Evolutionary conservation across 2,797 vertebrate species (phyloP), one percentile per base, ranked within the genome.

Genomic region (Enteromius anoplus): DNA sequence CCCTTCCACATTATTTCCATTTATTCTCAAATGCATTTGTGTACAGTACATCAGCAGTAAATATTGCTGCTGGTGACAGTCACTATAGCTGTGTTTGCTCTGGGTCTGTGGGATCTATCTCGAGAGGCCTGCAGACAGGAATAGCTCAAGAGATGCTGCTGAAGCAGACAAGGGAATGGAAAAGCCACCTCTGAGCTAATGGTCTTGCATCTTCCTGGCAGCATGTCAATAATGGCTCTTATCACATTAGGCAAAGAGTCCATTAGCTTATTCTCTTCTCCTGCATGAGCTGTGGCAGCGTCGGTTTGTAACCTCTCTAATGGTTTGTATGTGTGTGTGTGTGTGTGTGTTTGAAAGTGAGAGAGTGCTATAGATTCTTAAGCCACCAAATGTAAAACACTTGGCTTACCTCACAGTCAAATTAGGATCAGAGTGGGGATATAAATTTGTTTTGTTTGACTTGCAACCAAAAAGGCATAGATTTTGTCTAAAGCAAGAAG

Each of bases 221-320:
- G 96, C 96, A 96, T 97, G 96, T 99, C 97, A 98, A 96, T 98
- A 99, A 97, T 96, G 95, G 94, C 95, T 97, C 95, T 98, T 97
- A 98, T 99, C 97, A 96, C 96, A 97, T 98, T 99, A 98, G 97
- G 96, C 96, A 96, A 95, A 96, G 95, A 97, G 95, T 95, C 97
- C 97, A 98, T 98, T 99, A 98, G 95, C 95, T 96, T 96, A 96
- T 97, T 96, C 95, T 96, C 94, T 93, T 95, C 87, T 90, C 91
- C 86, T 82, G 42, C 70, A 65, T 70, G 47, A 23, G 12, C 75
- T n/a, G 21, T 70, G n/a, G 37, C 76, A 77, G 69, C 49, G 49
- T 23, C 88, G 89, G 87, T 91, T 91, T 92, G 92, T 86, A 89
- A 89, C 85, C 88, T 76, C 83, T 81, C 90, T 92, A 93, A 94